Evolutionary conservation across 2,797 vertebrate species (phyloP).

Genomic region (Typhlichthys subterraneus): DNA sequence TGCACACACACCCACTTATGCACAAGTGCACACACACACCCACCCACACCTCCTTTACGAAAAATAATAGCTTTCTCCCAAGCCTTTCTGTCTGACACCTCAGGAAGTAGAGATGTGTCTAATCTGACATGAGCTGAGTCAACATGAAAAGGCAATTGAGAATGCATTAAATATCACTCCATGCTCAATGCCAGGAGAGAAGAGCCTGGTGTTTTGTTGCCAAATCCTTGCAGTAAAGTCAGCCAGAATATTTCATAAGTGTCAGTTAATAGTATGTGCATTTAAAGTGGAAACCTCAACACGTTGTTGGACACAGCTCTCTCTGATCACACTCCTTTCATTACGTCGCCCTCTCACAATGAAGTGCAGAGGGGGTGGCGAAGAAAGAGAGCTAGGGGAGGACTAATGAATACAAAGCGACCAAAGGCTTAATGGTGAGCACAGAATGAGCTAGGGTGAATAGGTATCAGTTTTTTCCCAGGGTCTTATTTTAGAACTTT

Average conservation of each 20-base stretch:
- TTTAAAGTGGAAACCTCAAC: slow-evolving; percentile 27
- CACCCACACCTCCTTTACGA: slow-evolving; percentile 15
- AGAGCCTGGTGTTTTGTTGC: slow-evolving; percentile 11
- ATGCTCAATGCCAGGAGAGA: slow-evolving; percentile 21
- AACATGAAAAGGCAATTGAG: slow-evolving; percentile 40
- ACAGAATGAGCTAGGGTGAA: neutral
- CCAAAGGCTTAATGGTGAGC: slow-evolving; percentile 3
- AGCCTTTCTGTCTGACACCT: slow-evolving; percentile 39
- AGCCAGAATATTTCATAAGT: slow-evolving; percentile 18
- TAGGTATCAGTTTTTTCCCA: neutral
- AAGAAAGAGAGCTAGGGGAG: neutral
- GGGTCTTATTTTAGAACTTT: slow-evolving; percentile 13
- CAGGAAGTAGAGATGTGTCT: slow-evolving; percentile 23
- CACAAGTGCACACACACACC: neutral
- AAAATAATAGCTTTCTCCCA: slow-evolving; percentile 28
- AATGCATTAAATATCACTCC: slow-evolving; percentile 44
- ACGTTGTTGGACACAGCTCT: slow-evolving; percentile 19
- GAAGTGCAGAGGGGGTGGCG: slow-evolving; percentile 1
- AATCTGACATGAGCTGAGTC: slow-evolving; percentile 56
- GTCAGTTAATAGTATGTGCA: slow-evolving; percentile 13
- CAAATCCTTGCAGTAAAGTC: neutral
- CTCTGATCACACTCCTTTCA: slow-evolving; percentile 14
- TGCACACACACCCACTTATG: slow-evolving; percentile 1
- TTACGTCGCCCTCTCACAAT: slow-evolving; percentile 10
- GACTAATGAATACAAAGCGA: slow-evolving; percentile 4